phyloP scores from a whole-genome alignment of 2,797 vertebrate genomes.

The Parotocinclus haroldoi region DNA sequence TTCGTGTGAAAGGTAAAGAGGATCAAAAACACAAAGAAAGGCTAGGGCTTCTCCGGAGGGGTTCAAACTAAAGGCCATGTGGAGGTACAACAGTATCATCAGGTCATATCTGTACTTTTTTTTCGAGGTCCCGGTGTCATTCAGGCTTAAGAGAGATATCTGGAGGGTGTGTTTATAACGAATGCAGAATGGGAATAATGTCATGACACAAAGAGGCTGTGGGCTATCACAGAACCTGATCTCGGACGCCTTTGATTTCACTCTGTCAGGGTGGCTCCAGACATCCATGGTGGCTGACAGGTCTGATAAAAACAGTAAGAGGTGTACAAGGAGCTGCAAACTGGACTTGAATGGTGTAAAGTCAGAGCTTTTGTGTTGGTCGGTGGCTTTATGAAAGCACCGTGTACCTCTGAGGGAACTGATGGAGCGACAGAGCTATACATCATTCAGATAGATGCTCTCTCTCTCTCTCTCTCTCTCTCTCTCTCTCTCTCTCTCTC shows the following conservation, averaged over 20 bases:
- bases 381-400: slow-evolving; percentile 44
- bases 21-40: slow-evolving; percentile 4
- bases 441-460: slow-evolving; percentile 33
- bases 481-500: not conserved
- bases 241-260: slow-evolving; percentile 42
- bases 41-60: slow-evolving; percentile 5
- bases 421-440: slow-evolving; percentile 36
- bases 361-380: slow-evolving; percentile 33
- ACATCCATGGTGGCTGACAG: slow-evolving; percentile 31
- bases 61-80: slow-evolving; percentile 44
- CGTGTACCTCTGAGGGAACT: slow-evolving; percentile 35
- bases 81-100: slow-evolving; percentile 38
- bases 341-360: slow-evolving; percentile 37
- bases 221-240: slow-evolving; percentile 44
- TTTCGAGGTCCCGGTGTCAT: slow-evolving; percentile 21
- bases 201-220: slow-evolving; percentile 45
- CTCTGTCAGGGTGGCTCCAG: slow-evolving; percentile 19
- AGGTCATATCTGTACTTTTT: slow-evolving; percentile 43
- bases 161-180: slow-evolving; percentile 16
- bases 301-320: slow-evolving; percentile 48
- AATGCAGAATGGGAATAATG: slow-evolving; percentile 40
- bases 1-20: slow-evolving; percentile 17
- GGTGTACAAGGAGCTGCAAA: slow-evolving; percentile 23
- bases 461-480: slow-evolving; percentile 2
- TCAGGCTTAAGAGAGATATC: slow-evolving; percentile 40